Evolutionary conservation across 2,888 invertebrate species (phyloP), one percentile per base, ranked within the genome.

Genomic region (Tachina fera): DNA sequence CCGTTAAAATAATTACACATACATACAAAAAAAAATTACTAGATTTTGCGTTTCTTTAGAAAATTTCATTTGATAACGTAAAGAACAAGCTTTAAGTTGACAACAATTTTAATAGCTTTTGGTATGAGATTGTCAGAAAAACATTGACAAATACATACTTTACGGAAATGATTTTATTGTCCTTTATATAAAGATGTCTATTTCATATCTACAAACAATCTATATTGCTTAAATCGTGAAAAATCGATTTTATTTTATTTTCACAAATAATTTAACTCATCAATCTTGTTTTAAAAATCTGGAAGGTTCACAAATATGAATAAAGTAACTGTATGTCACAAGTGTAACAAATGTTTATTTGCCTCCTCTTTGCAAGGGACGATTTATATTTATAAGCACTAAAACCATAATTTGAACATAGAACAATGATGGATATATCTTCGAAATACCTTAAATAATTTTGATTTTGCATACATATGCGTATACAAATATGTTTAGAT

Each of bases 211-310:
- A 1, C 19, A 13, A 11, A 22, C 6, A 56, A n/a, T 13, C 43
- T 16, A 6, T 9, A 6, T 70, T 70, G 13, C n/a, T 68, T n/a
- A 31, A 68, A 68, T 1, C 3, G 31, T 16, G 13, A 53, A 74
- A 61, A 49, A 60, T 51, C 41, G 22, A 56, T 22, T 53, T 75
- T 22, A 1, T 31, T 31, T 31, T 31, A 31, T 31, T 31, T 31
- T 31, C 31, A 45, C 43, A 49, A 22, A 16, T 58, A 61, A 83
- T 58, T 49, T 43, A 51, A 47, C 31, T 60, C 76, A 83, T 83
- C 72, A 83, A 83, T 83, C 83, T 83, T 83, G 49, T 60, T 63
- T 58, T 39, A 65, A 65, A 22, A 43, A 53, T 41, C 22, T 43
- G 8, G 43, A 74, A 39, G 19, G 5, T 49, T 41, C 49, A 14